Conservation (phyloP, 2,113 vertebrate species). For the Enhydra lutris region DNA sequence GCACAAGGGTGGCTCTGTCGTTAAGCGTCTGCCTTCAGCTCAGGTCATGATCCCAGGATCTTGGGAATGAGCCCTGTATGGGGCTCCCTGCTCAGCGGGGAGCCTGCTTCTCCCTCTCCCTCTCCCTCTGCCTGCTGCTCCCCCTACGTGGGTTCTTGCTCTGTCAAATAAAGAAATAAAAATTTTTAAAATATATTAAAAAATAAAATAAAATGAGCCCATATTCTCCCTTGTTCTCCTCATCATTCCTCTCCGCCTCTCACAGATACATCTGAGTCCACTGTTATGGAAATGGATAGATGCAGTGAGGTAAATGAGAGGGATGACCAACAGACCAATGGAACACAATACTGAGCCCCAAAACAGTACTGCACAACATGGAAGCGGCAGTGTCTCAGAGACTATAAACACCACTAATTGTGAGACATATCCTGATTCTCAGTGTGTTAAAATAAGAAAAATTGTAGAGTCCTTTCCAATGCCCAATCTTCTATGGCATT, state of each 20-base stretch:
- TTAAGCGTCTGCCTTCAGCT: background rate
- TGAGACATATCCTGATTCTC: background rate
- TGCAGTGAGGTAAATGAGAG: background rate
- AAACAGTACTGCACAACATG: background rate
- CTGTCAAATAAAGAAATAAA: too few relatives aligned
- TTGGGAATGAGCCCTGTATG: too few relatives aligned
- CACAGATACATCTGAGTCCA: background rate
- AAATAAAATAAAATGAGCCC: background rate
- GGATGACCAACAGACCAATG: background rate
- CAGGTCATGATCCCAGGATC: background rate
- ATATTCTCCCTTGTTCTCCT: background rate
- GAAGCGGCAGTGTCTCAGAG: background rate
- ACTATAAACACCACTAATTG: background rate
- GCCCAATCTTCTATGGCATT: background rate
- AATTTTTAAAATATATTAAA: background rate
- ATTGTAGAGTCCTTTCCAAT: background rate
- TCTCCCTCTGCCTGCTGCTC: too few relatives aligned
- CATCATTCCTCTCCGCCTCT: background rate
- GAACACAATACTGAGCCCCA: background rate
- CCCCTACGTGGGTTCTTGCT: too few relatives aligned
- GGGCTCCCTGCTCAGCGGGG: too few relatives aligned
- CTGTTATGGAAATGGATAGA: background rate
- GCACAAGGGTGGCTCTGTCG: too few relatives aligned
- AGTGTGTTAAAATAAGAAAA: background rate
- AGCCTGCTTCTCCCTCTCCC: too few relatives aligned